These are phyloP conservation scores for Drosophila hamatofila DNA, from an alignment of 2,888 invertebrate genomes.

Conservation along the genomic window DNA sequence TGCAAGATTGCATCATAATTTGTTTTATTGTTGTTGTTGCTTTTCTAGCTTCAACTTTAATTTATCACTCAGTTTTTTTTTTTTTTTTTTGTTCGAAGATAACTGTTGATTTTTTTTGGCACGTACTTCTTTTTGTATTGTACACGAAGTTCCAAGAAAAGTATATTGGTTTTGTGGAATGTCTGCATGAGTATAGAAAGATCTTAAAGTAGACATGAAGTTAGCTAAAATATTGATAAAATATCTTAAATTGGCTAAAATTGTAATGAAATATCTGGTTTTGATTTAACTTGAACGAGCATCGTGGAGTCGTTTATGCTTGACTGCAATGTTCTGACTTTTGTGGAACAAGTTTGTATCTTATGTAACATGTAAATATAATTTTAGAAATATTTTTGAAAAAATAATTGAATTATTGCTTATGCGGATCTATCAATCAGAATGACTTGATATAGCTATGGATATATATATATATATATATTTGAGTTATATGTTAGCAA, in stretches of 20 bases:
- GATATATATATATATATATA: no score
- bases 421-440: no score
- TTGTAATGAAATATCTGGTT: no score
- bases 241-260: no score
- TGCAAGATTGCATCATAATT: constrained; percentile 3
- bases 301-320: neutral
- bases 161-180: neutral
- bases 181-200: neutral
- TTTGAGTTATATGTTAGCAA: no score
- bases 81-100: neutral
- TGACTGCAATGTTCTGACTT: neutral
- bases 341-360: constrained; percentile 8
- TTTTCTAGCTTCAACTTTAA: neutral
- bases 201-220: neutral
- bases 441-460: no score
- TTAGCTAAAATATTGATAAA: neutral
- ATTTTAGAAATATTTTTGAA: constrained; percentile 3
- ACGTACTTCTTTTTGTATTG: neutral
- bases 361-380: constrained; percentile 10
- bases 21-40: neutral
- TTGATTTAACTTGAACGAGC: neutral
- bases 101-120: constrained; percentile 3
- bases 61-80: constrained; percentile 11
- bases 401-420: neutral
- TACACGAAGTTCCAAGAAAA: no score